Conservation (phyloP, 2,888 invertebrate species). For the Lasioglossum malachurum region DNA sequence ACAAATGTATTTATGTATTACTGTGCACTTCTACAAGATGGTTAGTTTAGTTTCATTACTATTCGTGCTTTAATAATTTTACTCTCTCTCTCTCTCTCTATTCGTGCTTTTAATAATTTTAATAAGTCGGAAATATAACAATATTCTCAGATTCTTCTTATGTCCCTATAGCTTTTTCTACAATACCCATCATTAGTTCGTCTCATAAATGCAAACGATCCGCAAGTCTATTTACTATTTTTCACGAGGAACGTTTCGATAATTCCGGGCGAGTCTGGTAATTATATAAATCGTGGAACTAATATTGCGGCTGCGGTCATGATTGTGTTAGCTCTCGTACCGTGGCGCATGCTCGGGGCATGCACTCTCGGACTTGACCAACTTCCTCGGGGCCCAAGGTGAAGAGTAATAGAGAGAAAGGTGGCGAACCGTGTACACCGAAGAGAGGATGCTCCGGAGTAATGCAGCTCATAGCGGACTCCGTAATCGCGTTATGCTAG, state of each 20-base stretch:
- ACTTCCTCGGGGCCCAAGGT: constrained; percentile 65
- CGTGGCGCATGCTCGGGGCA: constrained; percentile 62
- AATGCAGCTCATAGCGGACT: constrained; percentile 64
- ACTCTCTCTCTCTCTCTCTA: no score
- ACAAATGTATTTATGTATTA: no score
- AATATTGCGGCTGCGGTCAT: constrained; percentile 42
- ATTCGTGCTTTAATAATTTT: no score
- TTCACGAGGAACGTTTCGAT: neutral
- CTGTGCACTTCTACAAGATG: no score
- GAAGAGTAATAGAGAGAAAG: constrained; percentile 71
- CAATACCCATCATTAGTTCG: neutral
- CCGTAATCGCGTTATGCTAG: constrained; percentile 72
- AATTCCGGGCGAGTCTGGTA: neutral
- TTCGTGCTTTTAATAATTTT: no score
- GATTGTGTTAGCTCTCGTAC: constrained; percentile 53
- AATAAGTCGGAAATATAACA: no score
- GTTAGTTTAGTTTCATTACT: no score
- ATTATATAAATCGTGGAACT: constrained; percentile 33
- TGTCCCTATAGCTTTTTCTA: neutral
- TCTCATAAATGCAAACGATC: neutral
- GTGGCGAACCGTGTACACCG: constrained; percentile 50
- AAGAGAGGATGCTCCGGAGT: constrained; percentile 49
- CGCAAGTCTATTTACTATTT: no score
- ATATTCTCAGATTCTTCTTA: no score
- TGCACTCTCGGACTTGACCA: constrained; percentile 68